Percentiles rank a stretch among this genome's conserved stretches.
Conservation (phyloP, 2,888 invertebrate genomes). For the Perdita meconis region DNA sequence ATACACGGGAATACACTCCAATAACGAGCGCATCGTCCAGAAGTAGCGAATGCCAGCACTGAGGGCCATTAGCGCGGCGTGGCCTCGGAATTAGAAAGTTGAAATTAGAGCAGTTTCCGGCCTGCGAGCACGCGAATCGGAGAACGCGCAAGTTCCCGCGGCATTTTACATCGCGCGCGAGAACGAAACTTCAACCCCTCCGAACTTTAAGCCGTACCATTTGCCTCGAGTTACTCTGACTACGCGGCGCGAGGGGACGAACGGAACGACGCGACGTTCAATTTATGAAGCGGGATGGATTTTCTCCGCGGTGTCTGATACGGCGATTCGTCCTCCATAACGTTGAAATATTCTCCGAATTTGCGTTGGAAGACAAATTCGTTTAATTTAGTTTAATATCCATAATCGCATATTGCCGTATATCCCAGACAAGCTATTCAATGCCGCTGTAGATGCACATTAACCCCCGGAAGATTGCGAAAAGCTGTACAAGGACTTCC, state of each 20-base stretch:
- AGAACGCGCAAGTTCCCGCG: constrained; percentile 42
- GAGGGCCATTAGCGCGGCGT: constrained; percentile 42
- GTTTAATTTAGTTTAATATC: too few relatives aligned
- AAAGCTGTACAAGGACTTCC: neutral
- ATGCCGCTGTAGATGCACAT: neutral
- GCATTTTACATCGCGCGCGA: constrained; percentile 49
- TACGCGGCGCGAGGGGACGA: constrained; percentile 23
- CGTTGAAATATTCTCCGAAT: constrained; percentile 22
- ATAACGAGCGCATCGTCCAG: constrained; percentile 18
- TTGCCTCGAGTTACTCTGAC: constrained; percentile 34
- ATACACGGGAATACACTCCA: neutral
- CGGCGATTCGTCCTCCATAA: constrained; percentile 20
- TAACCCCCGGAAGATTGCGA: neutral
- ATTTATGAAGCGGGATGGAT: constrained; percentile 36
- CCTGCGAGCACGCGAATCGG: constrained; percentile 37
- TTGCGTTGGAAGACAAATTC: too few relatives aligned
- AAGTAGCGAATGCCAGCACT: neutral
- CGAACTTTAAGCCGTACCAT: constrained; percentile 58
- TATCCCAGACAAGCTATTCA: neutral
- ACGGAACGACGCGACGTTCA: constrained; percentile 15
- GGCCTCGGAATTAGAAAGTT: constrained; percentile 61
- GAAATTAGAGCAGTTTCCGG: constrained; percentile 43
- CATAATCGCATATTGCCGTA: too few relatives aligned
- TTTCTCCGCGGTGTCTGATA: constrained; percentile 17
- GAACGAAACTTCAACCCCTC: constrained; percentile 58